Evolutionary conservation across 2,888 invertebrate species (phyloP).

Genomic region (Ariolimax columbianus): DNA sequence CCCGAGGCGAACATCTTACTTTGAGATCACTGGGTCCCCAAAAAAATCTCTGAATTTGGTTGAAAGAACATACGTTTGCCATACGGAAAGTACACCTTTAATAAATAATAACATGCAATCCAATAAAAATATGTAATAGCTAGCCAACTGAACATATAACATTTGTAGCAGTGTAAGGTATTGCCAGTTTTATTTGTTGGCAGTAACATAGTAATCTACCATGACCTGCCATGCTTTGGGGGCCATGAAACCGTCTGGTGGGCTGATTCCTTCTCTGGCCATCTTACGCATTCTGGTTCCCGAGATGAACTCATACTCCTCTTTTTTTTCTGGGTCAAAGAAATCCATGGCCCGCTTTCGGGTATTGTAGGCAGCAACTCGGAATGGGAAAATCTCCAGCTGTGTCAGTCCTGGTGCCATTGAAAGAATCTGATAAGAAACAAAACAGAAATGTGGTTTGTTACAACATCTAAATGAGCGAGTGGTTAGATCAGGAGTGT

Average conservation of each 20-base stretch:
- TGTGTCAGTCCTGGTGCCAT: constrained; percentile 95
- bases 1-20: too few species aligned
- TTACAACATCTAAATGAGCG: too few species aligned
- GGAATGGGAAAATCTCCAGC: constrained; percentile 97
- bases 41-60: too few species aligned
- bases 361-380: constrained; percentile 97
- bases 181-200: constrained; percentile 26
- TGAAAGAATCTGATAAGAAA: constrained; percentile 85
- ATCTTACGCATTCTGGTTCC: constrained; percentile 90
- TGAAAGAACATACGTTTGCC: too few species aligned
- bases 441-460: too few species aligned
- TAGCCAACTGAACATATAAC: background rate
- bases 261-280: constrained; percentile 90
- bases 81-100: too few species aligned
- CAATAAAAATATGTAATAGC: background rate
- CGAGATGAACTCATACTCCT: constrained; percentile 97
- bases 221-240: constrained; percentile 95
- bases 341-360: constrained; percentile 92
- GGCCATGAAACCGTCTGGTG: constrained; percentile 99
- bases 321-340: constrained; percentile 91
- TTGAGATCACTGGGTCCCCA: too few species aligned
- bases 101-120: too few species aligned
- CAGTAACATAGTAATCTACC: constrained; percentile 81
- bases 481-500: too few species aligned
- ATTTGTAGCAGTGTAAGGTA: background rate